These are phyloP conservation scores for Crossocerus cetratus DNA, from an alignment of 2,888 invertebrate species.

Conservation along the genomic window DNA sequence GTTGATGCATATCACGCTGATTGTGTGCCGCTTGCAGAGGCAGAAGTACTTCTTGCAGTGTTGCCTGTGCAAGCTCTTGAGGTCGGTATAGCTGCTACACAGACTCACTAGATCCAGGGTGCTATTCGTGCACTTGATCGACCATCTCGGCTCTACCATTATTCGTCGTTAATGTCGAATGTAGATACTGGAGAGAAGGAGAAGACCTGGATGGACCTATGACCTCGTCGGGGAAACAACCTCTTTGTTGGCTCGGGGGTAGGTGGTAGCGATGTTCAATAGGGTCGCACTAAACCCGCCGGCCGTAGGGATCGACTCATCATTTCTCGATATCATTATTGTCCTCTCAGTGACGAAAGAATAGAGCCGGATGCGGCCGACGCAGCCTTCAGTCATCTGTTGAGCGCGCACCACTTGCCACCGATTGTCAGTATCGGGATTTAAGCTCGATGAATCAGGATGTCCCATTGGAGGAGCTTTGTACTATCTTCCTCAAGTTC, in stretches of 20 bases:
- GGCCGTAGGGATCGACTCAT: slow-evolving; percentile 4
- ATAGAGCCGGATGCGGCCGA: slow-evolving; percentile 11
- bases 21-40: slow-evolving; percentile 72
- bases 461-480: slow-evolving; percentile 5
- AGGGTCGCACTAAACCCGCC: neutral
- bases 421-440: slow-evolving; percentile 14
- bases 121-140: slow-evolving; percentile 64
- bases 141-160: slow-evolving; percentile 74
- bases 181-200: slow-evolving; percentile 13
- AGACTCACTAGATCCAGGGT: slow-evolving; percentile 70
- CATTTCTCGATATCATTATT: slow-evolving; percentile 25
- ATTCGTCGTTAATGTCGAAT: slow-evolving; percentile 51
- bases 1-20: slow-evolving; percentile 74
- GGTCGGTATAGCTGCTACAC: slow-evolving; percentile 67
- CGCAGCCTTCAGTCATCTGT: slow-evolving; percentile 9
- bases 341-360: slow-evolving; percentile 33
- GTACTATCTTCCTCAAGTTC: slow-evolving; percentile 3
- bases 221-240: neutral
- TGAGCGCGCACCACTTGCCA: neutral
- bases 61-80: slow-evolving; percentile 67
- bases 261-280: too few relatives aligned
- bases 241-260: too few relatives aligned
- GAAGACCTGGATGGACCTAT: neutral
- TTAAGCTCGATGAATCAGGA: slow-evolving; percentile 18
- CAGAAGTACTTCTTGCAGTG: slow-evolving; percentile 73